phyloP scores from a whole-genome alignment of 2,113 vertebrate species.

The Tringa solitaria region DNA sequence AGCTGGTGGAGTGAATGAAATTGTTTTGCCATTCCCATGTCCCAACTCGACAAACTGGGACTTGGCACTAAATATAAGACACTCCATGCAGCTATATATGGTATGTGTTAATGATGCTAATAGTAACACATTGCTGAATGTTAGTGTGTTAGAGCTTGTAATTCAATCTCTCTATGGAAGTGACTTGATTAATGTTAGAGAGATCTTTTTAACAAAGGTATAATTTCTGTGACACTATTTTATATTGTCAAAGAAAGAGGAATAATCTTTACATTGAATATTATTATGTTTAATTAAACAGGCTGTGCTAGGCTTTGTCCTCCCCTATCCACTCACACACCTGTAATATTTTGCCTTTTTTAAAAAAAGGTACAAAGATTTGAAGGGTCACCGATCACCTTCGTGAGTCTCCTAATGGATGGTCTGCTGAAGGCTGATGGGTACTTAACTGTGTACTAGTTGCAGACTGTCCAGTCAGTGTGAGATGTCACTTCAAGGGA shows the following conservation, averaged over 20 bases:
- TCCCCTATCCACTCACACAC: background rate
- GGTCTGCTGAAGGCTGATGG: background rate
- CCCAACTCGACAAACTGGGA: conserved; percentile 64
- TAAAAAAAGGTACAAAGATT: background rate
- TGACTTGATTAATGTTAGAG: conserved; percentile 36
- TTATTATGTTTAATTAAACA: conserved; percentile 69
- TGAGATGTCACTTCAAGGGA: background rate
- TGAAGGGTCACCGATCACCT: background rate
- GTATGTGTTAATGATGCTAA: conserved; percentile 67
- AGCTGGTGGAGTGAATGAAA: conserved; percentile 50
- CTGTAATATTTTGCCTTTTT: background rate
- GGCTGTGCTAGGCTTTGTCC: conserved; percentile 12
- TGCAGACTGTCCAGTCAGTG: background rate
- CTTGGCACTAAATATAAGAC: conserved; percentile 50
- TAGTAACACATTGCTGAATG: conserved; percentile 60
- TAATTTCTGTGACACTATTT: conserved; percentile 60
- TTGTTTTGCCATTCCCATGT: conserved; percentile 63
- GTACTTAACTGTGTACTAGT: background rate
- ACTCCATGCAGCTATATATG: conserved; percentile 36
- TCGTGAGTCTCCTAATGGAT: background rate
- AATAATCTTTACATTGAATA: conserved; percentile 60
- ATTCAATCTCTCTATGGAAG: conserved; percentile 51
- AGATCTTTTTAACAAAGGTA: conserved; percentile 59
- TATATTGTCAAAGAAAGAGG: conserved; percentile 52
- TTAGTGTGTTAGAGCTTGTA: conserved; percentile 53